Base-by-base conservation (phyloP, 2,797 vertebrate genomes). In the Microctenopoma lineatum region DNA sequence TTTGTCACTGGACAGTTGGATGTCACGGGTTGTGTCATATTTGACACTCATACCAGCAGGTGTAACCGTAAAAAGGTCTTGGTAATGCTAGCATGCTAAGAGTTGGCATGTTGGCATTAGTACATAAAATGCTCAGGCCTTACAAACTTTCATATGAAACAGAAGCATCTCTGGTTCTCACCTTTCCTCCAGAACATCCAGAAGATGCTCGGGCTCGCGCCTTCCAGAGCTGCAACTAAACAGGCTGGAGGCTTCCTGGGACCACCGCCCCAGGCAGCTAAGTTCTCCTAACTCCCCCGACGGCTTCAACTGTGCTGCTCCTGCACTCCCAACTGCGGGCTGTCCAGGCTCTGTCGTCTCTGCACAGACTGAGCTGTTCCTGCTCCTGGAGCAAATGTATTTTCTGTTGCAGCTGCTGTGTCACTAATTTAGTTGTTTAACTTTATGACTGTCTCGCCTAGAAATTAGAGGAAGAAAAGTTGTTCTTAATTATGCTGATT, bases 241-340 rank as follows among this genome's bases (percentile, higher is more conserved):
- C 98, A 99, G 80, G 98, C 98, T 0, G 98, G 98, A 39, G 98
- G 98, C 32, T 99, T 99, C 89, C 94, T 99, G 62, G 97, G 97
- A 42, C 97, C 98, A 0, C 98, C 98, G 34, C 97, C 97, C 25
- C 97, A 98, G 75, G 96, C 97, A 51, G 96, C 97, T 7, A 99
- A 99, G 88, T 99, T 99, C 62, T 98, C 97, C 2, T 99, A 89
- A 96, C 47, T 32, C 12, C 6, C 13, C 34, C 5, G 38, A 46
- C 13, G 0, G 14, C 29, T 47, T 38, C 45, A 4, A 26, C 42
- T 2, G 46, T 34, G 27, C 16, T 38, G 39, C 14, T 27, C 12
- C 46, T 27, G 12, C 66, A 39, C 42, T 51, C 41, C 41, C 2
- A 27, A 27, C 56, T n/a, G 11, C 29, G 48, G 47, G 44, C 25